These are phyloP conservation scores for Chloroclystis v-ata DNA, from an alignment of 2,888 invertebrate species.

Conservation along the genomic window DNA sequence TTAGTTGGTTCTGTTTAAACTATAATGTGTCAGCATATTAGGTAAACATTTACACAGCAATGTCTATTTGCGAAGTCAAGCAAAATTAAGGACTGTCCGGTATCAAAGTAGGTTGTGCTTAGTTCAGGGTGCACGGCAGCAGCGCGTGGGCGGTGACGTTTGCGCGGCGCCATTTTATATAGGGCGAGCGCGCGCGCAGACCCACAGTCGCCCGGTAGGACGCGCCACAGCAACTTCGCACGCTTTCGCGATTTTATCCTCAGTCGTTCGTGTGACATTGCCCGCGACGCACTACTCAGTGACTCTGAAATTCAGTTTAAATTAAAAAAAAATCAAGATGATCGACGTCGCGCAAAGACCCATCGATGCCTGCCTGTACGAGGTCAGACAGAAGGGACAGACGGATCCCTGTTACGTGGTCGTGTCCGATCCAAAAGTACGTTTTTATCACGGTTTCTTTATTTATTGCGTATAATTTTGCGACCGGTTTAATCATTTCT, in stretches of 20 bases:
- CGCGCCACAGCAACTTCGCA: slow-evolving; percentile 48
- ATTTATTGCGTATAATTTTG: not conserved
- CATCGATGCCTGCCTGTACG: slow-evolving; percentile 80
- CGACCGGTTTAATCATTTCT: slow-evolving; percentile 9
- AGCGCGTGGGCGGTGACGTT: slow-evolving; percentile 71
- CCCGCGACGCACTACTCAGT: slow-evolving; percentile 44
- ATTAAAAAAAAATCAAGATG: slow-evolving; percentile 40
- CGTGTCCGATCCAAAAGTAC: slow-evolving; percentile 83
- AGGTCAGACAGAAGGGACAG: slow-evolving; percentile 82
- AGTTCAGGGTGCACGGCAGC: slow-evolving; percentile 67
- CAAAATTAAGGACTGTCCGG: slow-evolving; percentile 38
- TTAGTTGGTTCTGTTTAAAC: no score
- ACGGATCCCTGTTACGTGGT: slow-evolving; percentile 83
- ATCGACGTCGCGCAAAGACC: slow-evolving; percentile 66
- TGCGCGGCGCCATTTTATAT: slow-evolving; percentile 70
- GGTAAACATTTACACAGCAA: no score
- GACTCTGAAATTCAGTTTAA: slow-evolving; percentile 45
- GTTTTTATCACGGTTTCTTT: slow-evolving; percentile 34
- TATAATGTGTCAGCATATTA: no score
- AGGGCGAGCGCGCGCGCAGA: slow-evolving; percentile 76
- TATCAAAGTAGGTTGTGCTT: slow-evolving; percentile 58
- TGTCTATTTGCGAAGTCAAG: slow-evolving; percentile 11
- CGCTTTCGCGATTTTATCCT: slow-evolving; percentile 36
- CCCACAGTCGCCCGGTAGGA: slow-evolving; percentile 80
- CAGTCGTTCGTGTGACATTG: slow-evolving; percentile 48